A percentile compares a stretch with the other conserved stretches of the same genome.
These are phyloP conservation scores for Petrocephalus microphthalmus DNA, from an alignment of 2,113 vertebrate species.

Conservation along the genomic window DNA sequence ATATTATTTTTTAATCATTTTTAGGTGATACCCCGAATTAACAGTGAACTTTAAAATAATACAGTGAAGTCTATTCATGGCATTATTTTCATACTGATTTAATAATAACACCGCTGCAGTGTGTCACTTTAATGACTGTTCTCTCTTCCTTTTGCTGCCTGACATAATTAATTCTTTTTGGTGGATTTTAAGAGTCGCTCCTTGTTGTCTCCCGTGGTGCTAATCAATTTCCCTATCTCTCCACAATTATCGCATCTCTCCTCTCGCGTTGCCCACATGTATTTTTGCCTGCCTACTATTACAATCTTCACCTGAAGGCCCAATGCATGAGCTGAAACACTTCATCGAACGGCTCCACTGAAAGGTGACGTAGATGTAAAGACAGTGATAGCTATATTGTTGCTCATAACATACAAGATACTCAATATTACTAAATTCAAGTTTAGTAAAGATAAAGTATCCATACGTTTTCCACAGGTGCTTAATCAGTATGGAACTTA, in stretches of 20 bases:
- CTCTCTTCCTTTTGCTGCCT: constrained; percentile 33
- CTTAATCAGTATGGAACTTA: background rate
- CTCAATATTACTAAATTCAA: background rate
- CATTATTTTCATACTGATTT: background rate
- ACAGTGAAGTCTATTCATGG: background rate
- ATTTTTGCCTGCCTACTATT: background rate
- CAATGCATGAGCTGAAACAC: background rate
- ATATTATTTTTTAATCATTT: background rate
- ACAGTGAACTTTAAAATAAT: background rate
- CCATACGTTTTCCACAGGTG: background rate
- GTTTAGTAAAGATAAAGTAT: background rate
- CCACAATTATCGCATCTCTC: constrained; percentile 59
- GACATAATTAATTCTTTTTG: constrained; percentile 32
- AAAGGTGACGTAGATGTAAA: background rate
- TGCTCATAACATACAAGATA: background rate
- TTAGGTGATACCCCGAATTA: background rate
- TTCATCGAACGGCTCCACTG: background rate
- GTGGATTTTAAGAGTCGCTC: constrained; percentile 47
- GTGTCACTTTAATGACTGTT: background rate
- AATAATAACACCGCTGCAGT: background rate
- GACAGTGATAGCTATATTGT: background rate
- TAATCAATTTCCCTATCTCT: constrained; percentile 63
- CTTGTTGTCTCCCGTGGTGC: constrained; percentile 22
- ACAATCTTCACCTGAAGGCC: background rate
- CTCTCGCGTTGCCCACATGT: constrained; percentile 30